Percentiles rank a stretch among this genome's conserved stretches.
Conservation (phyloP, 2,797 vertebrate species). For the Ispidina picta region DNA sequence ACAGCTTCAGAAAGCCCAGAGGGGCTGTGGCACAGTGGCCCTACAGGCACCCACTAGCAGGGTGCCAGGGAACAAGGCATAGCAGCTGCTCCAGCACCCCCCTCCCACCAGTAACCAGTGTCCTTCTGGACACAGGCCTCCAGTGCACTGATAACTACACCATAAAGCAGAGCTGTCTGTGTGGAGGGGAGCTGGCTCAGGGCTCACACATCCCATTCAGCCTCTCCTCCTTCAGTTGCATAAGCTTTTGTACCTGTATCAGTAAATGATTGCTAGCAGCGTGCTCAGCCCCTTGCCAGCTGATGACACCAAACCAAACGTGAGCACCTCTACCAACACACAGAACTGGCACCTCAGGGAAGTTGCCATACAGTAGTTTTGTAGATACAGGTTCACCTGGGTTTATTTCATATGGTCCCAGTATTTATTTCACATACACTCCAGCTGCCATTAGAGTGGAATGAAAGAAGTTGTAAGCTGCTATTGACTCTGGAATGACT, state of each 20-base stretch:
- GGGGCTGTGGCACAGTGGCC: not conserved
- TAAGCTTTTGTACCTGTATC: not conserved
- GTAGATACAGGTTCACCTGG: not conserved
- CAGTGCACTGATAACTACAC: not conserved
- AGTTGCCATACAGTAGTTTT: not conserved
- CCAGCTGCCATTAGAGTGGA: not conserved
- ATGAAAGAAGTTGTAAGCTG: not conserved
- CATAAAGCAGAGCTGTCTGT: not conserved
- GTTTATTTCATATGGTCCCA: not conserved
- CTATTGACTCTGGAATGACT: not conserved
- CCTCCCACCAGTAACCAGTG: not conserved
- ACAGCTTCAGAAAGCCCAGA: not conserved
- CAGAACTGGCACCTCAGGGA: not conserved
- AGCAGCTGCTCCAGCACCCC: not conserved
- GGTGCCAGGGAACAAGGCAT: not conserved
- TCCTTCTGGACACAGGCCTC: not conserved
- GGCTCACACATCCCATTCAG: not conserved
- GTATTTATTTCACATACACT: not conserved
- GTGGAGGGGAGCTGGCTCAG: not conserved
- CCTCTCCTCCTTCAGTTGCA: not conserved
- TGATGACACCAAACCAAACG: not conserved
- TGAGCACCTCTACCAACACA: not conserved
- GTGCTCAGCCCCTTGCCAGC: fast-evolving
- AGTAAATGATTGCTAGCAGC: fast-evolving
- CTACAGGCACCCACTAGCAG: not conserved